Percentiles rank a stretch among this genome's conserved stretches.
Conservation (phyloP, 92 coral and sea anemone species). For the Heliopora coerulea region DNA sequence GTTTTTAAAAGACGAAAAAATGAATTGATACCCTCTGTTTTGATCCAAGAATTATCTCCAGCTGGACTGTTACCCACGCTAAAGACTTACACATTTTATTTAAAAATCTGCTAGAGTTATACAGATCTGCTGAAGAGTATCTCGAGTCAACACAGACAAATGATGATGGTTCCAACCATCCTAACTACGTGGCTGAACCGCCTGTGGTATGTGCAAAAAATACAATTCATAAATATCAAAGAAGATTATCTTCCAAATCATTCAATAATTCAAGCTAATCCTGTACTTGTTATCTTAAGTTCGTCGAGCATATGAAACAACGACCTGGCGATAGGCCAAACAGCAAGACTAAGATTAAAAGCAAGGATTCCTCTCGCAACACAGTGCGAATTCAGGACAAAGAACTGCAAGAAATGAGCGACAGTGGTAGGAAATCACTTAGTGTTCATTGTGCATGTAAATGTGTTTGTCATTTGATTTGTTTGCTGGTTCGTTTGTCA, state of each 20-base stretch:
- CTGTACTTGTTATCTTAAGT: background rate
- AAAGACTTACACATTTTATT: too few relatives aligned
- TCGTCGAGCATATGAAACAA: background rate
- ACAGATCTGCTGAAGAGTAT: conserved; percentile 35
- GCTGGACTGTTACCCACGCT: too few relatives aligned
- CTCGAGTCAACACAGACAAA: conserved; percentile 4
- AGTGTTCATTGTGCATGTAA: too few relatives aligned
- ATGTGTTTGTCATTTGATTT: too few relatives aligned
- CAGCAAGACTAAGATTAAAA: background rate
- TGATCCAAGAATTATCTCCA: too few relatives aligned
- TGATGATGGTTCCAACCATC: conserved; percentile 5
- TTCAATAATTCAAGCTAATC: background rate
- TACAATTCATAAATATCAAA: too few relatives aligned
- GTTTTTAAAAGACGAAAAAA: too few relatives aligned
- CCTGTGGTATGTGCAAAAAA: conserved; percentile 13
- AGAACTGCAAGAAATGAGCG: conserved; percentile 94
- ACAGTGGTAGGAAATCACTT: conserved; percentile 58
- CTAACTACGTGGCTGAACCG: conserved; percentile 26
- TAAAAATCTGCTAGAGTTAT: conserved; percentile 8
- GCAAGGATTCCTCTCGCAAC: conserved; percentile 32
- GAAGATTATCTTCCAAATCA: too few relatives aligned
- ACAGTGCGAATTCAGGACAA: conserved; percentile 83
- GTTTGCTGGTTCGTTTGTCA: too few relatives aligned
- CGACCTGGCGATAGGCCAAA: background rate
- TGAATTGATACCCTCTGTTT: too few relatives aligned